Evolutionary conservation across 2,113 vertebrate genomes (phyloP), one percentile per base, ranked within the genome.

Genomic region (Cyprinodon brontotheroides): DNA sequence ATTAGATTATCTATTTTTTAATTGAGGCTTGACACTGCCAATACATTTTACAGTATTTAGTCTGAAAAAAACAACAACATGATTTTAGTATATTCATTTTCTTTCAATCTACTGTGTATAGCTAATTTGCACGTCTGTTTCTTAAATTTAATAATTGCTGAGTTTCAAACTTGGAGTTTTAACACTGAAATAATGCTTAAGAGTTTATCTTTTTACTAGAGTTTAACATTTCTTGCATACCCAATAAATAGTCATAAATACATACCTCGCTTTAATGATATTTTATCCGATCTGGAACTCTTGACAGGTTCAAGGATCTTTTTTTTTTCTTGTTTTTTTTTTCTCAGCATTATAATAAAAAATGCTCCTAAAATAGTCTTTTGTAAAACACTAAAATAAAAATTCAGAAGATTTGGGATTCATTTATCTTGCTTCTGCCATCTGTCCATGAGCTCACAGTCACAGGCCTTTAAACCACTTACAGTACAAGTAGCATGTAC

Each of bases 391-490:
- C 36, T 2, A 15, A 15, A 9, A 15, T 20, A 81, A 82, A 68
- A 61, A 61, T 57, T 70, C 47, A 74, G 43, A 76, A 77, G 20
- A 68, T 70, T 64, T 13, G n/a, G 68, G 41, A 45, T 57, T 70
- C 39, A 70, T 78, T 85, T 71, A 81, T 80, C 77, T 84, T 66
- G 37, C 71, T 68, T 75, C 59, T 45, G 59, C 68, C 80, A 79
- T 85, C 88, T 89, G 84, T 48, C 73, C 41, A 39, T 61, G 20
- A 70, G 50, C 48, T 11, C 73, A 45, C 50, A 75, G 68, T 68
- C 77, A 22, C 1, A 0, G 67, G 45, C 2, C 14, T 80, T 85
- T 81, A 61, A 83, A 79, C 39, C 74, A 70, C 66, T 63, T 70
- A 64, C n/a, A n/a, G n/a, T n/a, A n/a, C 63, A 72, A 78, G 70